Evolutionary conservation across 2,888 invertebrate genomes (phyloP).

Genomic region (Crepidodera aurea): DNA sequence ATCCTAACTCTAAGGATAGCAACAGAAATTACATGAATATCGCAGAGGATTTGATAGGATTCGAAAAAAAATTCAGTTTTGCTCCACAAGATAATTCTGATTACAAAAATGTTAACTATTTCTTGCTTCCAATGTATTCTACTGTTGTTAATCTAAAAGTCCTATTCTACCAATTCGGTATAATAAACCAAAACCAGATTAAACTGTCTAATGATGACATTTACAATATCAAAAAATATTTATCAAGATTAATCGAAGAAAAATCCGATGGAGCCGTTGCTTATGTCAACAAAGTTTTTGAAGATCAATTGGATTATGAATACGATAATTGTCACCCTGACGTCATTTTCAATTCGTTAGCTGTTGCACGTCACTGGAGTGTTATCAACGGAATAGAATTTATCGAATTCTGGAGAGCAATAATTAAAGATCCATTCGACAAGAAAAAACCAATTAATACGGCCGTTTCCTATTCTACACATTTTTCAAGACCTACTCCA

Average conservation of each 20-base stretch:
- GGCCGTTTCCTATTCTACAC: constrained; percentile 17
- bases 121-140: constrained; percentile 3
- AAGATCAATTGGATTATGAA: too few species aligned
- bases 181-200: background rate
- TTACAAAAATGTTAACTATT: background rate
- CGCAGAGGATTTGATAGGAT: constrained; percentile 5
- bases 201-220: background rate
- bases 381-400: constrained; percentile 15
- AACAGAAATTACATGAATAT: constrained; percentile 6
- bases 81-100: background rate
- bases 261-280: background rate
- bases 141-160: background rate
- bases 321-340: too few species aligned
- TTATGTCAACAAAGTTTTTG: too few species aligned
- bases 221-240: too few species aligned
- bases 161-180: constrained; percentile 4
- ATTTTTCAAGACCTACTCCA: background rate
- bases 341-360: background rate
- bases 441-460: background rate
- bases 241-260: too few species aligned
- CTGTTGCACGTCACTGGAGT: background rate
- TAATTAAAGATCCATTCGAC: background rate
- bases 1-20: too few species aligned
- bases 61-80: constrained; percentile 12
- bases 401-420: background rate